phyloP scores from a whole-genome alignment of 1,140 invertebrate genomes.

The Aleiodes sp. region DNA sequence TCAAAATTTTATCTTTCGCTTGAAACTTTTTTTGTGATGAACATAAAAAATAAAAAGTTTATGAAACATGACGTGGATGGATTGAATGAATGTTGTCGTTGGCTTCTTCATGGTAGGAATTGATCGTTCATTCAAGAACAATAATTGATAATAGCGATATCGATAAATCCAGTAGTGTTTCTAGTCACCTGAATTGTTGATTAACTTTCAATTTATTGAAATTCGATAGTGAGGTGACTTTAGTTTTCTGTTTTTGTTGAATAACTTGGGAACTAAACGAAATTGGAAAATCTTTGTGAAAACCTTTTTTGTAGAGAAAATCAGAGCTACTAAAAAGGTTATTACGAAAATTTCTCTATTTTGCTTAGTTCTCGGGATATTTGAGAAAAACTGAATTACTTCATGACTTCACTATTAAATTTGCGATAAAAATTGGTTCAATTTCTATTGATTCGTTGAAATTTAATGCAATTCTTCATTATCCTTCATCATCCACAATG shows the following conservation, averaged over 20 bases:
- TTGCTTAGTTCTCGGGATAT: too few species aligned
- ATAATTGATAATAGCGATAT: slow-evolving; percentile 32
- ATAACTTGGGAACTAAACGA: too few species aligned
- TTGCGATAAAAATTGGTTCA: too few species aligned
- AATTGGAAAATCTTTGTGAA: too few species aligned
- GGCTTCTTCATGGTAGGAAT: slow-evolving; percentile 53
- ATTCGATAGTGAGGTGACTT: background rate
- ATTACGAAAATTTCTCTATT: too few species aligned
- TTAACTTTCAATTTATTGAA: slow-evolving; percentile 26
- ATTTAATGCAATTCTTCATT: background rate
- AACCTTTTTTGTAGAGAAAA: too few species aligned
- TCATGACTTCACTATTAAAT: too few species aligned
- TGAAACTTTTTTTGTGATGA: too few species aligned
- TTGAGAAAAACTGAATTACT: too few species aligned
- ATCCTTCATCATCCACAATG: slow-evolving; percentile 23
- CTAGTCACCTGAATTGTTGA: slow-evolving; percentile 11
- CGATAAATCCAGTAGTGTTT: slow-evolving; percentile 32
- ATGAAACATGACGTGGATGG: slow-evolving; percentile 2
- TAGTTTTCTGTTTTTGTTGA: too few species aligned
- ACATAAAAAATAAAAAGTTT: background rate
- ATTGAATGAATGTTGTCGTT: slow-evolving; percentile 54
- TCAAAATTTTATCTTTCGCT: background rate
- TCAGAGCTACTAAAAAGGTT: too few species aligned
- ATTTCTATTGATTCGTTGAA: background rate
- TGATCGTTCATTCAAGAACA: slow-evolving; percentile 40